Base-by-base conservation (phyloP, 2,113 vertebrate species). In the Tringa solitaria region DNA sequence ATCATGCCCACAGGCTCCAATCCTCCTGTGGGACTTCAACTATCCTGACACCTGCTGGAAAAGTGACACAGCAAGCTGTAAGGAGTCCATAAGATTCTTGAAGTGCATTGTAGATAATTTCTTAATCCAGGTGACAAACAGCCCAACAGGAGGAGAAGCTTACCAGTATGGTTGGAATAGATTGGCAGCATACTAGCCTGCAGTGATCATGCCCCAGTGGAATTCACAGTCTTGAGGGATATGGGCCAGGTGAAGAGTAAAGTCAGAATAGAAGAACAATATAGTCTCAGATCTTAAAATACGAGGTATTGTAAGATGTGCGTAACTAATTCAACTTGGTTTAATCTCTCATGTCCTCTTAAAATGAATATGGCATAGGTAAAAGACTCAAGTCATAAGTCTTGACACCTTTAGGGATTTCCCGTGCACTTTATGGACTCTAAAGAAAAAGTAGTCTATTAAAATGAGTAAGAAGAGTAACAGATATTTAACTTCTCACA, bases 1-100 rank as follows among this genome's bases (percentile, higher is more conserved):
- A 32, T 27, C 12, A 37, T 0, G 4, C 5, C 63, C 1, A 0
- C 23, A 56, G 41, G 15, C 19, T 72, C 24, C 14, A 39, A 2
- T 41, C 18, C 12, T 54, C 11, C 63, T 77, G 32, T 2, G 9
- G 39, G 6, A 63, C 10, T 72, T 41, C 65, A n/a, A 4, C 28
- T 16, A 65, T 26, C 41, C 30, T 57, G 51, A 65, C 15, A 24
- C 30, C 30, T 72, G 15, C 28, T 57, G 16, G 22, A 48, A 64
- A 54, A 64, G 41, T 6, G 8, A 6, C 28, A 41, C 15, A 48
- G 41, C 3, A 39, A 63, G 8, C 33, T 79, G 22, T 13, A 80
- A 64, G 13, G 8, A 41, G 8, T 48, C 3, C 48, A n/a, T 12
- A 13, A 63, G 39, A 30, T 19, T 53, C 28, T n/a, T 70, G 39